Conservation (phyloP, 92 coral and sea anemone species). For the Heliopora coerulea region DNA sequence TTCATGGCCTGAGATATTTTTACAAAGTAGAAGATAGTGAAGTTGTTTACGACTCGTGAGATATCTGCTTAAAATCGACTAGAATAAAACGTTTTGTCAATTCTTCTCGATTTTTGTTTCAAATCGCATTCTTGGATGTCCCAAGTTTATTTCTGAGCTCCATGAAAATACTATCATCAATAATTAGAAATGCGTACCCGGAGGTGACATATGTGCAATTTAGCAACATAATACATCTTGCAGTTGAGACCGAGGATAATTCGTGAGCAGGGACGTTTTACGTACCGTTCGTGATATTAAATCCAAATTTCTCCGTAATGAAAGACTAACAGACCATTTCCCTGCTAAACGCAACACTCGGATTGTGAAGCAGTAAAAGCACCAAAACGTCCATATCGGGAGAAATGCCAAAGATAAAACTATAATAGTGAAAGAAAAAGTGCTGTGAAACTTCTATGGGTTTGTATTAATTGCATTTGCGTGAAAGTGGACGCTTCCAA, state of each 20-base stretch:
- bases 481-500: conserved; percentile 49
- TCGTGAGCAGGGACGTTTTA: background rate
- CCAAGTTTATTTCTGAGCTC: background rate
- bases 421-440: conserved; percentile 25
- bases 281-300: background rate
- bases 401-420: conserved; percentile 33
- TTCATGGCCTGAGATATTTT: conserved; percentile 38
- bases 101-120: conserved; percentile 4
- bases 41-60: conserved; percentile 10
- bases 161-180: background rate
- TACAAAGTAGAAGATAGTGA: conserved; percentile 40
- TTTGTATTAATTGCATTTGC: conserved; percentile 45
- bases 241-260: background rate
- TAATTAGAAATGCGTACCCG: conserved; percentile 16
- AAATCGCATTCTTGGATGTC: background rate
- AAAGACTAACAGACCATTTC: no score
- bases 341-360: no score
- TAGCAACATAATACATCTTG: conserved; percentile 3
- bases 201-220: conserved; percentile 15
- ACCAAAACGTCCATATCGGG: conserved; percentile 26
- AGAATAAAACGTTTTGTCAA: conserved; percentile 10
- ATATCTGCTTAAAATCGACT: conserved; percentile 16
- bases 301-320: background rate
- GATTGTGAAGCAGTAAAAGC: background rate
- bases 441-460: conserved; percentile 38